phyloP scores from a whole-genome alignment of 2,113 vertebrate genomes.

The Misgurnus mizolepis region DNA sequence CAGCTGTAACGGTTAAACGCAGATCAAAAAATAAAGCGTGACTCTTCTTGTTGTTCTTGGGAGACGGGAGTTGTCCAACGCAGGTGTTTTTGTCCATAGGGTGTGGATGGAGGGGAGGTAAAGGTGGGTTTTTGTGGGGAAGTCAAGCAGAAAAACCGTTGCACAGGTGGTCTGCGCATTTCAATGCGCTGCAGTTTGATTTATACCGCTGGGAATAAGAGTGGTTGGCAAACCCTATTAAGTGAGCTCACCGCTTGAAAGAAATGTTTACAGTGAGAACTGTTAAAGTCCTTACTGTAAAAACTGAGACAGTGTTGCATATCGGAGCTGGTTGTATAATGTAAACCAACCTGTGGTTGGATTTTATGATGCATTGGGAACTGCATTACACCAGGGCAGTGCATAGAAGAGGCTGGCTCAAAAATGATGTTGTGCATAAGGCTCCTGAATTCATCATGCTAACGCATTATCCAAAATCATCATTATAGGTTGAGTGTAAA shows the following conservation, averaged over 20 bases:
- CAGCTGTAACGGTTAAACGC: constrained; percentile 39
- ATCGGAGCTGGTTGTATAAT: neutral
- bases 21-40: constrained; percentile 39
- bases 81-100: neutral
- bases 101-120: constrained; percentile 61
- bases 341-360: neutral
- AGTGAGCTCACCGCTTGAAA: constrained; percentile 43
- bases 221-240: constrained; percentile 61
- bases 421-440: no score
- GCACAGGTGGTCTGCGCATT: constrained; percentile 74
- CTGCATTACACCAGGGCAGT: neutral
- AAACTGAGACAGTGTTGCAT: constrained; percentile 33
- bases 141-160: constrained; percentile 68
- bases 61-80: constrained; percentile 29
- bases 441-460: no score
- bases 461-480: no score
- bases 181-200: constrained; percentile 62
- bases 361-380: neutral
- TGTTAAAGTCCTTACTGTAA: constrained; percentile 19
- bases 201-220: constrained; percentile 38
- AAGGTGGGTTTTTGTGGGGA: constrained; percentile 66
- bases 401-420: no score
- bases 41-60: constrained; percentile 34
- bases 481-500: no score
- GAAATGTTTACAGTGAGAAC: constrained; percentile 39